Evolutionary conservation across 2,888 invertebrate species (phyloP).

Genomic region (Philhelius pedissequus): DNA sequence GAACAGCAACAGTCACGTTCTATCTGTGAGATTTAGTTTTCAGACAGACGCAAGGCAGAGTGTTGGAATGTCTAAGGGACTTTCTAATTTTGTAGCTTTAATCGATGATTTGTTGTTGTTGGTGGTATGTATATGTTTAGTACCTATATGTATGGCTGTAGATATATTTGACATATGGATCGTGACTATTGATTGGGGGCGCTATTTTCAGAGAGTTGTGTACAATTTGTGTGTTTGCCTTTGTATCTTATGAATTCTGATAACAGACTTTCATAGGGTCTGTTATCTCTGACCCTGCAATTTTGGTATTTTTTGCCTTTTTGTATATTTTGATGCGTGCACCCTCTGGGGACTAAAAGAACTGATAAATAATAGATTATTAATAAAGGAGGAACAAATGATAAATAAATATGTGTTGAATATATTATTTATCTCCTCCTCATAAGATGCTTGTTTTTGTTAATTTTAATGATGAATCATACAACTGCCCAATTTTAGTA

Average conservation of each 20-base stretch:
- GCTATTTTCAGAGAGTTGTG: constrained; percentile 6
- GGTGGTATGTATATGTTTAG: not conserved
- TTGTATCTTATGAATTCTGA: not conserved
- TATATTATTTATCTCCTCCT: too few relatives aligned
- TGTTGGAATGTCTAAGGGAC: constrained; percentile 17
- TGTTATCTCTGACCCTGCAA: not conserved
- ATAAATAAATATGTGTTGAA: too few relatives aligned
- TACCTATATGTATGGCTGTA: not conserved
- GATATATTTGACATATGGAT: not conserved
- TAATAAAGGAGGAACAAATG: not conserved
- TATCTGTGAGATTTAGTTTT: not conserved
- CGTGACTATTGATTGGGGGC: constrained; percentile 22
- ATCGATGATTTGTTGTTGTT: not conserved
- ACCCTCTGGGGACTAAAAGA: not conserved
- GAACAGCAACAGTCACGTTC: constrained; percentile 23
- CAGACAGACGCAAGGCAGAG: not conserved
- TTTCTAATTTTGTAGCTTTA: constrained; percentile 19
- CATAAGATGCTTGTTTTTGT: too few relatives aligned
- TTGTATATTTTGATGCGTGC: not conserved
- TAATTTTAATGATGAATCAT: too few relatives aligned
- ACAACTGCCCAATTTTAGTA: too few relatives aligned
- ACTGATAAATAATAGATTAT: not conserved
- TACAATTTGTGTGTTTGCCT: not conserved
- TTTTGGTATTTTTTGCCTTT: not conserved
- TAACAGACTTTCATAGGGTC: not conserved